Evolutionary conservation across 37 sponge, comb jelly and placozoan species (phyloP), one percentile per base, ranked within the genome.

Genomic region (Aplysina aerophoba): DNA sequence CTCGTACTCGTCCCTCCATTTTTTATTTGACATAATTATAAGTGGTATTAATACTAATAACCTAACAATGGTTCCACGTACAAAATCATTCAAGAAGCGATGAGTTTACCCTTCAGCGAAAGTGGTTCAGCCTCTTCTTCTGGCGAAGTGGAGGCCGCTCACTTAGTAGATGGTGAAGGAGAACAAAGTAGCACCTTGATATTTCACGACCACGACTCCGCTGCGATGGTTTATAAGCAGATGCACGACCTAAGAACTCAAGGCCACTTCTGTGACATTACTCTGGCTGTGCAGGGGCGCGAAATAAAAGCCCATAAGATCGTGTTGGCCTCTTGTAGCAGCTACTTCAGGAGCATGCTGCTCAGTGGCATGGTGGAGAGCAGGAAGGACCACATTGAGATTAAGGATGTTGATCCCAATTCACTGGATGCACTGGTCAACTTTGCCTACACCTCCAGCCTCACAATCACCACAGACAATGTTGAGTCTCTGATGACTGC

Each of bases 401-500:
- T 98, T 20, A 89, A 94, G 34, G 99, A 92, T 27, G 91, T 98
- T 6, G 96, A 98, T 38, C 87, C 89, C 11, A 87, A 87, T 15
- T 94, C 99, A 12, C 89, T 96, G 77, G 59, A 86, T 39, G 40
- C 72, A 21, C 87, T 98, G 53, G 92, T 98, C 17, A 90, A 96
- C 24, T 98, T 96, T 81, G 87, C 92, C 36, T 98, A 98, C 87
- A 90, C 96, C 27, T 81, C 92, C 35, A 87, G 92, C 82, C 88
- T 98, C 40, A 91, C 92, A 69, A 96, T 98, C 36, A 96, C 93
- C 15, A 85, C 84, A n/a, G 38, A 57, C 57, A 94, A 98, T 73
- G 92, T 94, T 21, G 91, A 98, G 89, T 90, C 88, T 0, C 81
- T 97, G 60, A 88, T 98, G 88, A 89, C 91, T 28, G 99, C 93